Conservation (phyloP, 2,113 vertebrate species). For the Sclerurus mexicanus region DNA sequence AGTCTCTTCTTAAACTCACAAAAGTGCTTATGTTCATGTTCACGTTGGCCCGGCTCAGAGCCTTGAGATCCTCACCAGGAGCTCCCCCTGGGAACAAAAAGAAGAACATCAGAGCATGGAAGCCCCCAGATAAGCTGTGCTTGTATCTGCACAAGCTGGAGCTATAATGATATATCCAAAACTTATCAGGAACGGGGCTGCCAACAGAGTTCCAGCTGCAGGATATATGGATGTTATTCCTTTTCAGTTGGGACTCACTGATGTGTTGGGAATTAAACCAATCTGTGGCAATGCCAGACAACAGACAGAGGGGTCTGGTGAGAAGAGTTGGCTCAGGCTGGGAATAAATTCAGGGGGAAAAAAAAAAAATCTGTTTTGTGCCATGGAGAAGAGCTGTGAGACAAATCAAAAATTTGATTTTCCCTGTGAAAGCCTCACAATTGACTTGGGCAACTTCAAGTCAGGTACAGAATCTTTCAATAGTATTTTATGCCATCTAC, state of each 20-base stretch:
- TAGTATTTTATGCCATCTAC: neutral
- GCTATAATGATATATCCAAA: neutral
- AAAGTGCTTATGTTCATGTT: slow-evolving; percentile 65
- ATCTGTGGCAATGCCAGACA: neutral
- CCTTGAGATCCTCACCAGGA: slow-evolving; percentile 33
- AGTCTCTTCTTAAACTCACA: neutral
- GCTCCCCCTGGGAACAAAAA: slow-evolving; percentile 48
- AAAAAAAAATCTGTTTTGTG: neutral
- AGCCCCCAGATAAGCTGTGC: neutral
- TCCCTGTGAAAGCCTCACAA: neutral
- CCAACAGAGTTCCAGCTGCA: neutral
- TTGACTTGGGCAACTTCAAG: neutral
- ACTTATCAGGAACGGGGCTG: neutral
- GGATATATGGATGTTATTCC: neutral
- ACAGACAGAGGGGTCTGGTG: neutral
- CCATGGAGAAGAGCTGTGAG: neutral
- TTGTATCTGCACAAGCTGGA: neutral
- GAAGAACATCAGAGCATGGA: neutral
- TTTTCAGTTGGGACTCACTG: neutral
- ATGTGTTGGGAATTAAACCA: neutral
- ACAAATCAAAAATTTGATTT: neutral
- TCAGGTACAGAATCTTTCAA: neutral
- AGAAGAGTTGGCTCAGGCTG: neutral
- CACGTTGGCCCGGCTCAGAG: neutral
- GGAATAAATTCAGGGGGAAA: neutral